Conservation (phyloP, 2,113 vertebrate genomes). For the Plotosus lineatus region DNA sequence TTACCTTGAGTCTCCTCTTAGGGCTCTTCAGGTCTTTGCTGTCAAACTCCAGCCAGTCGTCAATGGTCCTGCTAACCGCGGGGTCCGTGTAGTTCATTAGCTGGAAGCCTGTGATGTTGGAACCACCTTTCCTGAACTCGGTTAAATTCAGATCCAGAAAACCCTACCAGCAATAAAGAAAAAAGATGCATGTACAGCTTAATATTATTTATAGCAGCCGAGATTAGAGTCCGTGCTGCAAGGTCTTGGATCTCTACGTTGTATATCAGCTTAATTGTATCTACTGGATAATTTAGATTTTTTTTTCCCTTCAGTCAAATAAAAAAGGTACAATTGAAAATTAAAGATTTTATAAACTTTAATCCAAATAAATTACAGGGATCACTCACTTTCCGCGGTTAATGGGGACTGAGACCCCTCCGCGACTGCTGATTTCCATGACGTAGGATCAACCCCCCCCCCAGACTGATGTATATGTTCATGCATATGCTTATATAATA, state of each 20-base stretch:
- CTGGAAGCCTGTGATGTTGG: constrained; percentile 95
- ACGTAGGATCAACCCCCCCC: too few species aligned
- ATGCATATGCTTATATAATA: too few species aligned
- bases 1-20: constrained; percentile 87
- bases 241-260: too few species aligned
- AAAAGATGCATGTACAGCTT: neutral
- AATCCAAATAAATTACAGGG: neutral
- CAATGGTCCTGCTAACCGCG: constrained; percentile 80
- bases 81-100: constrained; percentile 85
- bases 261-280: neutral
- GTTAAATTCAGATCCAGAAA: constrained; percentile 93
- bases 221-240: neutral
- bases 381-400: too few species aligned
- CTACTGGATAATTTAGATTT: neutral
- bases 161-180: constrained; percentile 71
- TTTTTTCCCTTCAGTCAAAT: neutral
- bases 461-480: too few species aligned
- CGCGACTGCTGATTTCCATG: too few species aligned
- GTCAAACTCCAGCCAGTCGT: constrained; percentile 90
- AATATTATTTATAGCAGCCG: neutral
- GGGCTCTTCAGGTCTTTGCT: constrained; percentile 86
- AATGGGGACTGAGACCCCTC: too few species aligned
- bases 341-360: neutral
- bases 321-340: neutral
- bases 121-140: constrained; percentile 86